phyloP scores from a whole-genome alignment of 2,888 invertebrate genomes.

The Himalopsyche anomala region DNA sequence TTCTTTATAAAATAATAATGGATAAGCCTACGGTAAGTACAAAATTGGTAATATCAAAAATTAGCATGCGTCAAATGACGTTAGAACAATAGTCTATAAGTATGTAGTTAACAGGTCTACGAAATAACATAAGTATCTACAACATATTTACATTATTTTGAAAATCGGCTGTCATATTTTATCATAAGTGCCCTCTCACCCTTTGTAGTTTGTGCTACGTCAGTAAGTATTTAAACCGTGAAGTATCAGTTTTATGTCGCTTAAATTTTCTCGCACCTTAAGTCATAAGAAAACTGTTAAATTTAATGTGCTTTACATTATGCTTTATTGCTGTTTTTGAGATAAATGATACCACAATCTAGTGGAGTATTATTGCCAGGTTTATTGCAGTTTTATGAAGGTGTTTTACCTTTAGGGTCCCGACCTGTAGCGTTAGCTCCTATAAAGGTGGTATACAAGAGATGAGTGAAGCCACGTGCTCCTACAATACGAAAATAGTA shows the following conservation, averaged over 20 bases:
- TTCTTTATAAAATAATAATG: too few species aligned
- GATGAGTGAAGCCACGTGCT: background rate
- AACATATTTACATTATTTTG: too few species aligned
- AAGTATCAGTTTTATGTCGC: conserved; percentile 14
- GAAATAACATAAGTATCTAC: too few species aligned
- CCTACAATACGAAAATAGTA: too few species aligned
- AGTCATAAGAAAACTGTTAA: conserved; percentile 41
- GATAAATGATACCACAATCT: conserved; percentile 63
- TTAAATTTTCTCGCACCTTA: conserved; percentile 35
- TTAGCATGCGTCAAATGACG: too few species aligned
- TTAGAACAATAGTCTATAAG: too few species aligned
- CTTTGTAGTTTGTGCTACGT: background rate
- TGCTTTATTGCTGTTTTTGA: conserved; percentile 59
- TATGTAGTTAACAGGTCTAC: too few species aligned
- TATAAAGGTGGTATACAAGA: conserved; percentile 20
- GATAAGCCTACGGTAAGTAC: too few species aligned
- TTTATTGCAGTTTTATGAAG: conserved; percentile 62
- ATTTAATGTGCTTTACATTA: conserved; percentile 59
- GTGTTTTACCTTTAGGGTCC: conserved; percentile 58
- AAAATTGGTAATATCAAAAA: too few species aligned
- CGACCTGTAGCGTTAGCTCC: conserved; percentile 51
- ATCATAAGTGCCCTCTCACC: background rate
- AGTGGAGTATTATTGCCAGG: conserved; percentile 63
- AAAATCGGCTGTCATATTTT: background rate
- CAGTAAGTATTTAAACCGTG: background rate